These are phyloP conservation scores for Phocoena phocoena DNA, from an alignment of 2,113 vertebrate genomes.

Conservation along the genomic window DNA sequence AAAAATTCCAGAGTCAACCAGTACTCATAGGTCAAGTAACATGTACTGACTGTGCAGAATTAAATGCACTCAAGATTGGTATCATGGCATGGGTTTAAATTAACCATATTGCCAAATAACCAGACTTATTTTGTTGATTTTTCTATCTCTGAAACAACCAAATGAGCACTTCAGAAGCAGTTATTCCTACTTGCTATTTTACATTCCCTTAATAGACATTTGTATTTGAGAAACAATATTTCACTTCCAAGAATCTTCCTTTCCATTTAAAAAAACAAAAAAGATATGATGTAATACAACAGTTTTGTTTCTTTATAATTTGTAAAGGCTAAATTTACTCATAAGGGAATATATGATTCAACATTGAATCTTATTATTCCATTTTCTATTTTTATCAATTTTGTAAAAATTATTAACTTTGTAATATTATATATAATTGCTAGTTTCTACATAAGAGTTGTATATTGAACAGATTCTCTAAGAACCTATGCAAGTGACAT, in stretches of 20 bases:
- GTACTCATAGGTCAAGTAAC: not conserved
- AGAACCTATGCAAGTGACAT: not conserved
- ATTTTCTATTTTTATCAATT: not conserved
- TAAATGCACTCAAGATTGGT: not conserved
- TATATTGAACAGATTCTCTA: not conserved
- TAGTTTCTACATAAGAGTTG: not conserved
- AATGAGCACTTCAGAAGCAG: not conserved
- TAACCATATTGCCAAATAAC: not conserved
- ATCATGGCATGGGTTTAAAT: not conserved
- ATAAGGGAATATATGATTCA: not conserved
- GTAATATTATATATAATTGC: not conserved
- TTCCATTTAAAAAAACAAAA: not conserved
- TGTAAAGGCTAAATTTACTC: not conserved
- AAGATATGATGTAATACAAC: not conserved
- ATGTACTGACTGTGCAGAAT: not conserved
- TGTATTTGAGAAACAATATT: not conserved
- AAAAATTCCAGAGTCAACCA: not conserved
- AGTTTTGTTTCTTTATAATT: not conserved
- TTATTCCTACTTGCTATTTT: not conserved
- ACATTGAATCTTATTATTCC: not conserved
- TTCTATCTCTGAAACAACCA: not conserved
- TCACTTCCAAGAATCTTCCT: not conserved
- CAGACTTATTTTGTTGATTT: not conserved
- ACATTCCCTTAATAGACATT: not conserved
- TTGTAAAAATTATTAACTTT: conserved; percentile 2